Conservation (phyloP, 2,113 vertebrate genomes). For the Agelaius phoeniceus region DNA sequence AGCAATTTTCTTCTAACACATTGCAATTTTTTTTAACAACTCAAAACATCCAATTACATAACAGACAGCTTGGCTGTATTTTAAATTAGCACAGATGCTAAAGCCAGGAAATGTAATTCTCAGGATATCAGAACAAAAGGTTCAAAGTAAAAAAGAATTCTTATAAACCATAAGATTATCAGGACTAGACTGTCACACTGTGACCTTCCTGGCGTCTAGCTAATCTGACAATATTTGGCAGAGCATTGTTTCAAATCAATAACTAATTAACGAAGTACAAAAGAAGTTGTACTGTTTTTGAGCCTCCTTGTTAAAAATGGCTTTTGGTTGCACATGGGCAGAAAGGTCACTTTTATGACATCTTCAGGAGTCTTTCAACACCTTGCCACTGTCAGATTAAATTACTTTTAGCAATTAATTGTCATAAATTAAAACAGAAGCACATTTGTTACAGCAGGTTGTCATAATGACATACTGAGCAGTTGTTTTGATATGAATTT, state of each 20-base stretch:
- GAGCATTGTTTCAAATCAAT: slow-evolving; percentile 99
- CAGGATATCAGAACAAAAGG: slow-evolving; percentile 65
- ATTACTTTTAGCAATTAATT: slow-evolving; percentile 98
- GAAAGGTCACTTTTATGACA: slow-evolving; percentile 97
- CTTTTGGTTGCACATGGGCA: slow-evolving; percentile 83
- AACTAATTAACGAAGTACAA: slow-evolving; percentile 99
- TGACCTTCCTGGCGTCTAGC: slow-evolving; percentile 86
- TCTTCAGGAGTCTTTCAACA: slow-evolving; percentile 86
- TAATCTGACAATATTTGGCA: slow-evolving; percentile 93
- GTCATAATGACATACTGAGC: slow-evolving; percentile 81
- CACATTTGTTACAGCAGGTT: slow-evolving; percentile 80
- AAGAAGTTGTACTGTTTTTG: slow-evolving; percentile 90
- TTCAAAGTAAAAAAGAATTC: slow-evolving; percentile 59
- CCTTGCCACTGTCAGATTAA: slow-evolving; percentile 93
- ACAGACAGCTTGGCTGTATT: slow-evolving; percentile 54
- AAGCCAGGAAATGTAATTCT: slow-evolving; percentile 64
- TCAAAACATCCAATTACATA: slow-evolving; percentile 40
- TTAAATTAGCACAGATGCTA: slow-evolving; percentile 56
- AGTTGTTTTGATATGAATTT: slow-evolving; percentile 84
- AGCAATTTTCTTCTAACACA: slow-evolving; percentile 1
- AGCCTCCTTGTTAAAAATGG: slow-evolving; percentile 91
- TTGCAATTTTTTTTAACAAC: slow-evolving; percentile 38
- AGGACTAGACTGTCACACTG: slow-evolving; percentile 71
- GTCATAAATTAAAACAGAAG: slow-evolving; percentile 88
- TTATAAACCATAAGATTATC: slow-evolving; percentile 66